A percentile compares a stretch with the other conserved stretches of the same genome.
Evolutionary conservation across 2,113 vertebrate species (phyloP).

Genomic region (Apaloderma vittatum): DNA sequence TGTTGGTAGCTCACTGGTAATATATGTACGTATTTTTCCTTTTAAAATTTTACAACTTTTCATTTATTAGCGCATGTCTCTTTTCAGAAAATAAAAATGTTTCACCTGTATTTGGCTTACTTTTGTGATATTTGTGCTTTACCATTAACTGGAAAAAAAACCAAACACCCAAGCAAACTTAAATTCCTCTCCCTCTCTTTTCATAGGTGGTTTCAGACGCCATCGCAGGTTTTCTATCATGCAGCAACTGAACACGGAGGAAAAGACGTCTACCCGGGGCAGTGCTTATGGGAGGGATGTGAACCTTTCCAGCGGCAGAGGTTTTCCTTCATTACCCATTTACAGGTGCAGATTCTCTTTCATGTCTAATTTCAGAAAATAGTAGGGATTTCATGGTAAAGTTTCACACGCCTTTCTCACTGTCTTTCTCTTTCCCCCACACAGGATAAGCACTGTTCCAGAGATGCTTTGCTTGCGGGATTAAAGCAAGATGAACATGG

Average conservation of each 20-base stretch:
- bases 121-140: not conserved
- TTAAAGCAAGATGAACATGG: conserved; percentile 95
- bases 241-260: conserved; percentile 95
- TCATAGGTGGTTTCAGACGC: conserved; percentile 97
- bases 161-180: too few relatives aligned
- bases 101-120: not conserved
- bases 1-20: not conserved
- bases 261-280: conserved; percentile 93
- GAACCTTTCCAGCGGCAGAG: conserved; percentile 96
- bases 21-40: not conserved
- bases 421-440: not conserved
- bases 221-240: conserved; percentile 97
- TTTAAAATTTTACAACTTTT: not conserved
- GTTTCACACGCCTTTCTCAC: not conserved
- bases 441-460: conserved; percentile 99
- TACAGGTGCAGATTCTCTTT: conserved; percentile 86
- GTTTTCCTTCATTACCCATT: conserved; percentile 97
- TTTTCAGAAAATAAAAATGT: not conserved
- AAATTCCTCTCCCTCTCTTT: not conserved
- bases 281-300: conserved; percentile 97
- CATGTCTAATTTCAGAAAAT: not conserved
- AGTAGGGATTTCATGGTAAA: not conserved
- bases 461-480: conserved; percentile 94
- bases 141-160: not conserved
- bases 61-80: not conserved